Base-by-base conservation (phyloP, 1,140 invertebrate species). In the Fopius arisanus region DNA sequence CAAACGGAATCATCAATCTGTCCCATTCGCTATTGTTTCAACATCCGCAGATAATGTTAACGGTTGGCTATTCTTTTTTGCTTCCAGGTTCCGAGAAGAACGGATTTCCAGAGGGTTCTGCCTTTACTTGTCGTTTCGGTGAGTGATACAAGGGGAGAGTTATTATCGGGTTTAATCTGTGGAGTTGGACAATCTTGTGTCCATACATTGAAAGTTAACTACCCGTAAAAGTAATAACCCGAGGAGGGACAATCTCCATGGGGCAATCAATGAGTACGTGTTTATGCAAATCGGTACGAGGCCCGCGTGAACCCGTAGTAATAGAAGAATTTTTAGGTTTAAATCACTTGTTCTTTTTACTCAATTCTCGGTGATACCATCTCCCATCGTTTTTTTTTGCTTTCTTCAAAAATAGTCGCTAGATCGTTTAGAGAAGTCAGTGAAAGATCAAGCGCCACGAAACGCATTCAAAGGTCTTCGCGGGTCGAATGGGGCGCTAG, bases 201-300 rank as follows among this genome's bases (percentile, higher is more conserved):
- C 6, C 37, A 26, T 43, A 41, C 65, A 73, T 41, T 68, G 70
- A 76, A 77, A 82, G 82, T 80, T 79, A 80, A 83, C 76, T 78
- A 81, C 75, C 79, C 78, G 81, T 79, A 79, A 80, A 82, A 85
- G 82, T 85, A 86, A 86, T 86, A 85, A 84, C 82, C 77, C 77
- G 75, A 37, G 12, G 7, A 2, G 5, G 4, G 76, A 76, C 80
- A 84, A 85, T 86, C 84, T 82, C 80, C 78, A 75, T 48, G 77
- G 76, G 73, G 83, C 83, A 83, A 86, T 85, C 84, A 83, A 84
- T 85, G 84, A 83, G 84, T 85, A 82, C 84, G 83, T 86, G 84
- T 86, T 86, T 85, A 86, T 86, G 84, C 82, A 84, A 86, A 86
- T 86, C 75, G 43, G 79, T 81, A 86, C 82, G 82, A 82, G 84